phyloP scores from a whole-genome alignment of 2,113 vertebrate species.

The Solenodon paradoxus region DNA sequence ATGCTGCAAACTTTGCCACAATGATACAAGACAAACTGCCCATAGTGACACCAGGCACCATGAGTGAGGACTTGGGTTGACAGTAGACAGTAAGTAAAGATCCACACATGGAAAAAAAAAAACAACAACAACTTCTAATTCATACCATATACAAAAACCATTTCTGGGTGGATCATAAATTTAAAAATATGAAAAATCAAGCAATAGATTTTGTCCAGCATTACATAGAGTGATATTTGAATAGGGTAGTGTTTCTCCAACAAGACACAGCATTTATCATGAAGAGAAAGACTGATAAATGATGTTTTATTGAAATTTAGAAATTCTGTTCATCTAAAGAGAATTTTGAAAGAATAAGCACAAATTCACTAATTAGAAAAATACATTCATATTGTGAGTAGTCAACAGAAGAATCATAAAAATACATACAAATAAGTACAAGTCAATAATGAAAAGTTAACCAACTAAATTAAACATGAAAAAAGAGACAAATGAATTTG shows the following conservation, averaged over 20 bases:
- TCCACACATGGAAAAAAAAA: neutral
- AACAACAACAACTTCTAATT: neutral
- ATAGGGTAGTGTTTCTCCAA: neutral
- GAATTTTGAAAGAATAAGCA: neutral
- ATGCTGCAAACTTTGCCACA: too few relatives aligned
- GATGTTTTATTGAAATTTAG: neutral
- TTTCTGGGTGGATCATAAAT: neutral
- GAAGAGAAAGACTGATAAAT: neutral
- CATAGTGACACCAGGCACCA: too few relatives aligned
- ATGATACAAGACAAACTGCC: too few relatives aligned
- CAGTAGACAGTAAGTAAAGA: too few relatives aligned
- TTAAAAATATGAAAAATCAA: neutral
- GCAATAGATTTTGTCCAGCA: neutral
- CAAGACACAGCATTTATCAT: neutral
- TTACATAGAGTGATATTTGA: neutral
- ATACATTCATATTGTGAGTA: neutral
- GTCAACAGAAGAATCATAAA: neutral
- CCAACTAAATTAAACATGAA: neutral
- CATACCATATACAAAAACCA: neutral
- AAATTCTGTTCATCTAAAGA: neutral
- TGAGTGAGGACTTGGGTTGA: too few relatives aligned
- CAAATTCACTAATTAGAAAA: accelerated
- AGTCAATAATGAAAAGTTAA: neutral
- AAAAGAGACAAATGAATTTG: neutral
- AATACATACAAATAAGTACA: neutral